phyloP scores from a whole-genome alignment of 2,113 vertebrate species.

The Crotalus tigris region DNA sequence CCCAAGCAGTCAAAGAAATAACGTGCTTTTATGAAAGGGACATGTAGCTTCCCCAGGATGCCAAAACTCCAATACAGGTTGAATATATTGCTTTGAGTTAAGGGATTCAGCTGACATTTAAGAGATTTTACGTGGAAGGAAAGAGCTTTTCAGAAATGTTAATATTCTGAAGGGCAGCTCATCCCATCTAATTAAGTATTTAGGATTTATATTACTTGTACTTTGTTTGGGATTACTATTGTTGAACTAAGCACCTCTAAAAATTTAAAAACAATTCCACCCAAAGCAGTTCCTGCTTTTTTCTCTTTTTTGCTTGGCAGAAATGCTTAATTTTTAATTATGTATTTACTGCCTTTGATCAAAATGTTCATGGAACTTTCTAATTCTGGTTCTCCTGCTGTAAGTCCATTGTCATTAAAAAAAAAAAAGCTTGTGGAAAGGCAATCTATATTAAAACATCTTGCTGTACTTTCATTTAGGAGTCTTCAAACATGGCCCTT shows the following conservation, averaged over 20 bases:
- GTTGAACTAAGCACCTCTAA: neutral
- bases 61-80: slow-evolving; percentile 16
- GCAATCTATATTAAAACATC: neutral
- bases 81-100: slow-evolving; percentile 10
- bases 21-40: slow-evolving; percentile 9
- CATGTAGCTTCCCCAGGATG: neutral
- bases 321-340: slow-evolving; percentile 1
- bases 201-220: slow-evolving; percentile 8
- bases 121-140: slow-evolving; percentile 1
- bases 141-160: slow-evolving; percentile 16
- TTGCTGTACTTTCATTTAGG: neutral
- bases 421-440: neutral
- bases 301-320: neutral
- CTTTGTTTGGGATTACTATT: slow-evolving; percentile 11
- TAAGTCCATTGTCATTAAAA: neutral
- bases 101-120: slow-evolving; percentile 31
- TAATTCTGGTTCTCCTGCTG: neutral
- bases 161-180: slow-evolving; percentile 13
- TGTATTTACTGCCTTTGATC: neutral
- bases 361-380: neutral
- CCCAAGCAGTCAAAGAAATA: slow-evolving; percentile 13
- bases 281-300: neutral
- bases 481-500: too few relatives aligned
- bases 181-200: slow-evolving; percentile 27
- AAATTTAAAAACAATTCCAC: neutral